phyloP scores from a whole-genome alignment of 2,113 vertebrate species.

The Taxidea taxus region DNA sequence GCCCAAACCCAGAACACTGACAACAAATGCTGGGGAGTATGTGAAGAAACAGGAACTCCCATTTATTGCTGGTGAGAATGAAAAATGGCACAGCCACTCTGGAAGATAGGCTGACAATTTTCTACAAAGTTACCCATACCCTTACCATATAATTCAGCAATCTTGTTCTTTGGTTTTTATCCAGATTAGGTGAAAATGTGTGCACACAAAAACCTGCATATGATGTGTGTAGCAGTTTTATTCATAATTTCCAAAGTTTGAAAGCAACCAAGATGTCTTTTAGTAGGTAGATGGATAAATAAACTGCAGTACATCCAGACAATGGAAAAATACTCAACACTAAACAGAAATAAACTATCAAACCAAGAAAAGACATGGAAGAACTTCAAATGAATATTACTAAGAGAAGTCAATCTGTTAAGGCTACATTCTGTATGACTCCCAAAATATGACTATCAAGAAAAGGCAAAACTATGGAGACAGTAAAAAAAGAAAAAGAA shows the following conservation, averaged over 20 bases:
- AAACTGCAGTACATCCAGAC: background rate
- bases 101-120: background rate
- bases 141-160: background rate
- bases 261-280: background rate
- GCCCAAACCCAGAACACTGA: background rate
- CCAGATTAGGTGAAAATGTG: background rate
- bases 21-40: background rate
- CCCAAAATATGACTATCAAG: background rate
- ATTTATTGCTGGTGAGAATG: background rate
- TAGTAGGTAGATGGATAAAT: background rate
- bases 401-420: background rate
- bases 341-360: background rate
- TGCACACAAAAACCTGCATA: background rate
- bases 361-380: background rate
- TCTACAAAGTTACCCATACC: background rate
- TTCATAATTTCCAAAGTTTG: background rate
- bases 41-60: background rate
- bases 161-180: background rate
- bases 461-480: background rate
- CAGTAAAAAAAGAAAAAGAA: background rate
- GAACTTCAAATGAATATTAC: background rate
- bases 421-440: background rate
- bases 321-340: background rate
- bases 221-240: background rate
- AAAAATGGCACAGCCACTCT: background rate